Evolutionary conservation across 2,113 vertebrate genomes (phyloP).

Genomic region (Ia io): DNA sequence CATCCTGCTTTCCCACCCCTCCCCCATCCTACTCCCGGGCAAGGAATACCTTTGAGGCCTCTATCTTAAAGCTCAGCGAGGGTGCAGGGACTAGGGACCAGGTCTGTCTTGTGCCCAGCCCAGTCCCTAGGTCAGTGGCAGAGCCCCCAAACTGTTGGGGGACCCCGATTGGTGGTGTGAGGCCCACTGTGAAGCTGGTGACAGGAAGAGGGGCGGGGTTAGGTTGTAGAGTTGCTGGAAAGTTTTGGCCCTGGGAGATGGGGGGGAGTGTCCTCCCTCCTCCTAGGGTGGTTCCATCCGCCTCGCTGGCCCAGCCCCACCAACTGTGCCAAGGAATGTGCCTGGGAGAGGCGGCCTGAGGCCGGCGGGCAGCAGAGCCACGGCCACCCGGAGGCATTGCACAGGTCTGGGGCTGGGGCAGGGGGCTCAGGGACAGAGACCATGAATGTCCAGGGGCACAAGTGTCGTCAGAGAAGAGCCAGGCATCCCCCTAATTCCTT

Average conservation of each 20-base stretch:
- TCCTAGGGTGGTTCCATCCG: neutral
- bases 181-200: neutral
- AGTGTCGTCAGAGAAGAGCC: neutral
- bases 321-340: conserved; percentile 64
- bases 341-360: neutral
- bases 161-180: rapidly evolving
- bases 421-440: neutral
- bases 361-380: neutral
- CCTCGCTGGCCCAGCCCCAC: conserved; percentile 42
- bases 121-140: neutral
- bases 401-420: conserved; percentile 49
- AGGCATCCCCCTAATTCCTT: neutral
- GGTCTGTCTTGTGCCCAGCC: neutral
- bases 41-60: no score
- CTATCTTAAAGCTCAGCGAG: neutral
- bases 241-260: neutral
- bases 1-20: neutral
- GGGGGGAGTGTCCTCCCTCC: conserved; percentile 7
- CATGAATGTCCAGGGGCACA: neutral
- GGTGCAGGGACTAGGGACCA: neutral
- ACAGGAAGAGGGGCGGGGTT: conserved; percentile 2
- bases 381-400: neutral
- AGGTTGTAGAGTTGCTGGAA: neutral
- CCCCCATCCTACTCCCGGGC: neutral
- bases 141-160: neutral